These are phyloP conservation scores for Engraulis encrasicolus DNA, from an alignment of 2,113 vertebrate genomes.

Conservation along the genomic window DNA sequence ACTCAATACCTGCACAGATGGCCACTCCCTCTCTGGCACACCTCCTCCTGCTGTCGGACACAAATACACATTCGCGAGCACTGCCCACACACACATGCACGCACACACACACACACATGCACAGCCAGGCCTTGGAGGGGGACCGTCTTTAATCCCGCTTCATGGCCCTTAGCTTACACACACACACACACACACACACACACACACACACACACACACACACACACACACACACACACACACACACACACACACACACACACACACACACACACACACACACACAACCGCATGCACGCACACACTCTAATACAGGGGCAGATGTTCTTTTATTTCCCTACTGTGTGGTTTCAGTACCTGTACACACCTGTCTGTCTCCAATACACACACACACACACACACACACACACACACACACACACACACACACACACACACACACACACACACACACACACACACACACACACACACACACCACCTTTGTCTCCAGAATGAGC, in stretches of 20 bases:
- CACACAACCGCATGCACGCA: not conserved
- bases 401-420: too few relatives aligned
- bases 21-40: not conserved
- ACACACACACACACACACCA: too few relatives aligned
- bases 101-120: not conserved
- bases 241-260: not conserved
- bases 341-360: constrained; percentile 24
- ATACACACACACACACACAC: too few relatives aligned
- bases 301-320: constrained; percentile 19
- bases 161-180: too few relatives aligned
- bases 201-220: constrained; percentile 1
- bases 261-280: not conserved
- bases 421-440: too few relatives aligned
- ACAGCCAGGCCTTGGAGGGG: too few relatives aligned
- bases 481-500: too few relatives aligned
- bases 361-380: constrained; percentile 63
- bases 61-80: not conserved
- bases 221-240: constrained; percentile 9
- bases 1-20: constrained; percentile 15
- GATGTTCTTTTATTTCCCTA: constrained; percentile 47
- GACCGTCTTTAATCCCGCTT: too few relatives aligned
- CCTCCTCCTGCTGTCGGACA: constrained; percentile 18
- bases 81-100: too few relatives aligned
- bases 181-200: not conserved
- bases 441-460: too few relatives aligned